Percentiles rank a stretch among this genome's conserved stretches.
Conservation (phyloP, 1,140 invertebrate species). For the Sycophaga agraensis region DNA sequence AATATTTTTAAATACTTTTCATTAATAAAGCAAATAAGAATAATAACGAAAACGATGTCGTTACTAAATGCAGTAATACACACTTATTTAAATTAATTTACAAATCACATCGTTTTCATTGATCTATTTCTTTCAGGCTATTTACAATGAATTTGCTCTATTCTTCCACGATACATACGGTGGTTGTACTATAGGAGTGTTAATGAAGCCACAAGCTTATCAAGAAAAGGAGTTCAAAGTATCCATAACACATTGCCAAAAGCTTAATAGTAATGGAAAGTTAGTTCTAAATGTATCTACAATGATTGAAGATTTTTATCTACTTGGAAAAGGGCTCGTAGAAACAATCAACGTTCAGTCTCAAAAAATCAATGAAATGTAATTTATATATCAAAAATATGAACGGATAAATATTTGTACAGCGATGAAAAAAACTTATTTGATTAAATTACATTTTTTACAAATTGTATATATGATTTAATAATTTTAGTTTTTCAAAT, state of each 20-base stretch:
- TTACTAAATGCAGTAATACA: too few relatives aligned
- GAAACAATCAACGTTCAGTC: conserved; percentile 53
- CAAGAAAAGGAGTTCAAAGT: conserved; percentile 73
- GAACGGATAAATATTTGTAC: conserved; percentile 8
- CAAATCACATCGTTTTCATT: too few relatives aligned
- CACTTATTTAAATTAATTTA: too few relatives aligned
- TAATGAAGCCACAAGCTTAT: conserved; percentile 74
- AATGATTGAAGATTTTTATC: conserved; percentile 73
- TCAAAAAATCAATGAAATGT: conserved; percentile 30
- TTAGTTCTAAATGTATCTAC: conserved; percentile 66
- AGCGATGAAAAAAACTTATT: conserved; percentile 4
- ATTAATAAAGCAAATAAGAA: too few relatives aligned
- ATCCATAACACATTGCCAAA: conserved; percentile 56
- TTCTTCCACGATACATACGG: conserved; percentile 90
- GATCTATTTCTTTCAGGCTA: conserved; percentile 60
- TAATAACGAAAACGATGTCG: too few relatives aligned
- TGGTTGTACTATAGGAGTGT: conserved; percentile 75
- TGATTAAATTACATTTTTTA: conserved; percentile 22
- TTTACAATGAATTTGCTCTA: conserved; percentile 76
- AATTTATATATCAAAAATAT: conserved; percentile 11
- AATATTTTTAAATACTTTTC: too few relatives aligned
- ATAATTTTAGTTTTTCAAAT: not conserved
- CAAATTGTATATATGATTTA: not conserved
- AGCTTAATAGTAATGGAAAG: conserved; percentile 51
- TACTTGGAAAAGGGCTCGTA: conserved; percentile 67